A percentile compares a stretch with the other conserved stretches of the same genome.
Conservation (phyloP, 2,113 vertebrate genomes). For the Anas platyrhynchos region DNA sequence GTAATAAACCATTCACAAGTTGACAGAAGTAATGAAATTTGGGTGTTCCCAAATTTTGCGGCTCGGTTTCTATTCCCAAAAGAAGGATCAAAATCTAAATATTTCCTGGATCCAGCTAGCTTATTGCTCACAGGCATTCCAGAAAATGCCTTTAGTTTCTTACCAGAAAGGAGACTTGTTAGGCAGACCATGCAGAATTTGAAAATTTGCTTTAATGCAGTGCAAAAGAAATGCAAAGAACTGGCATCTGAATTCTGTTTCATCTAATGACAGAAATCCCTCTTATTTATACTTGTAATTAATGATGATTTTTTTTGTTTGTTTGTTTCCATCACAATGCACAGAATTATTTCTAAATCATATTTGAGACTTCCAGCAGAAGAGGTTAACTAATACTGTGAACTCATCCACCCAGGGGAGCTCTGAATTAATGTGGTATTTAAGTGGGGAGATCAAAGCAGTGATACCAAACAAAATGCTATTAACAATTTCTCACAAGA, state of each 20-base stretch:
- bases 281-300: conserved; percentile 31
- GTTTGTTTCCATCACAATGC: conserved; percentile 1
- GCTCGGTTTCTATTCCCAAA: background rate
- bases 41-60: background rate
- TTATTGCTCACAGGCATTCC: background rate
- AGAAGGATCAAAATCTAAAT: background rate
- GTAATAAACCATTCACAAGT: background rate
- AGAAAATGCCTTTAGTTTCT: background rate
- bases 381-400: conserved; percentile 42
- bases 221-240: background rate
- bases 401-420: conserved; percentile 27
- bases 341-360: conserved; percentile 9
- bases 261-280: background rate
- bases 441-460: conserved; percentile 44
- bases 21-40: background rate
- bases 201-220: background rate
- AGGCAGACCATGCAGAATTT: background rate
- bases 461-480: conserved; percentile 17
- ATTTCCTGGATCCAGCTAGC: background rate
- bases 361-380: conserved; percentile 11
- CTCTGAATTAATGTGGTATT: conserved; percentile 30
- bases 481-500: background rate
- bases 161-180: background rate
- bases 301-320: background rate
- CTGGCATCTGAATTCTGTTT: background rate